phyloP scores from a whole-genome alignment of 1,140 invertebrate species.

The Heliconius nattereri region DNA sequence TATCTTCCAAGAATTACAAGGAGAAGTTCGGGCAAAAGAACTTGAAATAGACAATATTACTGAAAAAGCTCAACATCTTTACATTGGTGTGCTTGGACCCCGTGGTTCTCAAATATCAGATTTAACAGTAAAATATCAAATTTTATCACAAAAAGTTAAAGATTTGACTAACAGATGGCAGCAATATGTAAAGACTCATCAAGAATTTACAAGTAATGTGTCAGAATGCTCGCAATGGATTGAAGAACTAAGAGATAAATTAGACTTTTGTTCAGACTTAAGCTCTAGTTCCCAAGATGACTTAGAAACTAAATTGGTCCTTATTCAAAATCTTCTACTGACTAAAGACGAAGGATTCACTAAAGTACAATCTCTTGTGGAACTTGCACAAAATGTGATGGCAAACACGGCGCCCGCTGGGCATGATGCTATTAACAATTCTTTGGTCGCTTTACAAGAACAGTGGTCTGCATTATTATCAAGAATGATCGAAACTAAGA shows the following conservation, averaged over 20 bases:
- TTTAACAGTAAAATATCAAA: conserved; percentile 94
- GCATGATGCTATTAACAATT: conserved; percentile 92
- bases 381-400: conserved; percentile 94
- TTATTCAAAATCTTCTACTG: conserved; percentile 92
- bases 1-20: conserved; percentile 89
- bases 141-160: conserved; percentile 94
- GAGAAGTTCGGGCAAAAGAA: conserved; percentile 94
- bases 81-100: conserved; percentile 84
- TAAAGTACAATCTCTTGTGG: conserved; percentile 92
- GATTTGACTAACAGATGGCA: conserved; percentile 95
- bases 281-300: conserved; percentile 91
- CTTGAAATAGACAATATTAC: conserved; percentile 95
- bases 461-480: conserved; percentile 93
- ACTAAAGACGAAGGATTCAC: conserved; percentile 95
- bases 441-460: conserved; percentile 91
- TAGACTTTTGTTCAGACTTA: conserved; percentile 91
- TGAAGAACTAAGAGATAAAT: conserved; percentile 90
- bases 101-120: conserved; percentile 92
- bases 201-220: conserved; percentile 92
- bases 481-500: conserved; percentile 94
- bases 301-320: conserved; percentile 91
- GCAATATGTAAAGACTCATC: conserved; percentile 93
- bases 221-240: conserved; percentile 92
- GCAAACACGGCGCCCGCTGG: conserved; percentile 95
- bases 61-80: conserved; percentile 92